phyloP scores from a whole-genome alignment of 2,113 vertebrate genomes.

The Chaetodon auriga region DNA sequence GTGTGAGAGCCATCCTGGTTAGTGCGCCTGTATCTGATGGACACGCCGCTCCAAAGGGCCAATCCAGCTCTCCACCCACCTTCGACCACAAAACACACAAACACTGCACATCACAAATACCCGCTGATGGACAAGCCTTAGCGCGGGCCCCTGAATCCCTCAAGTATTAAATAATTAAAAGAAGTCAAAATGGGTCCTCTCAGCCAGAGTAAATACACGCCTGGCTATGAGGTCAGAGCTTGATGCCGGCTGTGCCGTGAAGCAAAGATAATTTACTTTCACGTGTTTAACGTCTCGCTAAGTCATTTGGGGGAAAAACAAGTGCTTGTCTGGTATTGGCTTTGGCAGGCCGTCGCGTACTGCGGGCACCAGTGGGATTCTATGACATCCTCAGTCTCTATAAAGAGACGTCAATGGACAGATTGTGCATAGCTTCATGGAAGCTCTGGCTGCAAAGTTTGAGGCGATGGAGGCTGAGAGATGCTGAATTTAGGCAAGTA shows the following conservation, averaged over 20 bases:
- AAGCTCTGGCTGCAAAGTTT: slow-evolving; percentile 30
- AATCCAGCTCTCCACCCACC: slow-evolving; percentile 28
- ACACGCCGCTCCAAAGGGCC: slow-evolving; percentile 35
- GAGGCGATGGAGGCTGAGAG: slow-evolving; percentile 21
- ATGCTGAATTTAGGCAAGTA: slow-evolving; percentile 6
- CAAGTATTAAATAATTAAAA: slow-evolving; percentile 70
- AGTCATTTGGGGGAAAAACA: slow-evolving; percentile 84
- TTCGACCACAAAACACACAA: slow-evolving; percentile 66
- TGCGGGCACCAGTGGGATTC: slow-evolving; percentile 78
- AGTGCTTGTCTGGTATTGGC: slow-evolving; percentile 87
- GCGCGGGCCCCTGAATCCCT: slow-evolving; percentile 54
- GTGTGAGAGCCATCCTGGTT: slow-evolving; percentile 52
- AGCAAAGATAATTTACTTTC: slow-evolving; percentile 92
- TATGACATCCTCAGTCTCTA: slow-evolving; percentile 64
- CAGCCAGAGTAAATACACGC: slow-evolving; percentile 90
- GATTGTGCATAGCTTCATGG: slow-evolving; percentile 53
- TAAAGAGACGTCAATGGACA: slow-evolving; percentile 63
- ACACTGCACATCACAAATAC: slow-evolving; percentile 63
- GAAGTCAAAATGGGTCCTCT: slow-evolving; percentile 55
- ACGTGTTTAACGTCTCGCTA: slow-evolving; percentile 88
- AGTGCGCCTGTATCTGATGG: slow-evolving; percentile 51
- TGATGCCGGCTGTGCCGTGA: slow-evolving; percentile 84
- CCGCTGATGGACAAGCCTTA: slow-evolving; percentile 60
- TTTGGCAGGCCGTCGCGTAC: slow-evolving; percentile 85
- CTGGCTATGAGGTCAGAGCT: slow-evolving; percentile 89